Evolutionary conservation across 1,140 invertebrate species (phyloP), one percentile per base, ranked within the genome.

Genomic region (Patella vulgata): DNA sequence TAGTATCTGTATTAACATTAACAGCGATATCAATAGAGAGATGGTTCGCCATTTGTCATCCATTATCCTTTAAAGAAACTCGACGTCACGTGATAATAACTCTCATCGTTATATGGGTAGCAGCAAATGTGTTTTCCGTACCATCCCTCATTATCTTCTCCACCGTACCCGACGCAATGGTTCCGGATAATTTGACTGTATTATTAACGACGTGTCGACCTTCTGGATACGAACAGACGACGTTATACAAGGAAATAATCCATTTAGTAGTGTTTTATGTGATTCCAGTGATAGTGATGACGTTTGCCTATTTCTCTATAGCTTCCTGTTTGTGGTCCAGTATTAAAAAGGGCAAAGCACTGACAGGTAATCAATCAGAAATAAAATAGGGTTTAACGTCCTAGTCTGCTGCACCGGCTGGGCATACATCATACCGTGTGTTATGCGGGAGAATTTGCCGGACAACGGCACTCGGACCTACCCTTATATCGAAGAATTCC

Each of bases 1-100:
- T 91, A 3, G 93, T 96, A 47, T 95, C 93, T 8, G 91, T 96
- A 27, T 83, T 95, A 75, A 96, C 94, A 2, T 83, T 96, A 73
- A 94, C 92, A 0, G 93, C 92, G 82, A 96, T 96, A 78, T 94
- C 93, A 0, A 87, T 95, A 52, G 93, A 96, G 83, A 89, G 93
- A 67, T 96, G 92, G 91, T 93, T 94, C 81, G 94, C 93, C 51
- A 95, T 96, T 79, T 95, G 93, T 83, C 92, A 91, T 81, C 93
- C 93, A 17, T 87, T 96, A 46, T 91, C 90, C 81, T 95, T 95
- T 63, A 70, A 74, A 50, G 67, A 71, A 0, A 94, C 92, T 0
- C 92, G 91, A 0, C 85, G 87, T 19, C 92, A 92, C 85, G 69
- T 72, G 28, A 90, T 88, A 1, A 89, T 90, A 21, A 94, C 94